These are phyloP conservation scores for Microctenopoma stevenorrisi DNA, from an alignment of 2,797 vertebrate species.

Conservation along the genomic window DNA sequence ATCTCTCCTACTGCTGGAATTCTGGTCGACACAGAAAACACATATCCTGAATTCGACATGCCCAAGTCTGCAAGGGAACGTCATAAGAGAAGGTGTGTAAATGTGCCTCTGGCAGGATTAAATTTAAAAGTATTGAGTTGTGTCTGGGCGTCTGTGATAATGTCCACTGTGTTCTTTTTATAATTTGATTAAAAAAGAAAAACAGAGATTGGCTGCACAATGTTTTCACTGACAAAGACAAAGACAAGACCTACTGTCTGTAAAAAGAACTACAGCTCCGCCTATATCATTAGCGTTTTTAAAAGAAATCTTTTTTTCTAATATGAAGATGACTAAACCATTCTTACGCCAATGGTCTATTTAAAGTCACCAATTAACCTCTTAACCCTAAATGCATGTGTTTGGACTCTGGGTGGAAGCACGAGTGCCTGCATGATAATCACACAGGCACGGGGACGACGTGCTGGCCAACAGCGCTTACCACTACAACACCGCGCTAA, in stretches of 20 bases:
- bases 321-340: neutral
- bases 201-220: conserved; percentile 35
- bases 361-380: no score
- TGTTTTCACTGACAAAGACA: conserved; percentile 67
- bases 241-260: conserved; percentile 44
- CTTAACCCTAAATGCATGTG: no score
- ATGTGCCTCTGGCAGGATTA: conserved; percentile 56
- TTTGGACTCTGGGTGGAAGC: no score
- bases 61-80: conserved; percentile 52
- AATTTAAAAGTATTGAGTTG: conserved; percentile 49
- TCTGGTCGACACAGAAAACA: conserved; percentile 36
- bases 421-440: no score
- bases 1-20: conserved; percentile 40
- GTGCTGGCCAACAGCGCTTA: no score
- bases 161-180: conserved; percentile 35
- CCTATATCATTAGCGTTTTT: conserved; percentile 26
- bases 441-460: no score
- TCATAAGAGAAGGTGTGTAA: conserved; percentile 44
- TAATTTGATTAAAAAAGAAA: conserved; percentile 14
- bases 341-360: no score
- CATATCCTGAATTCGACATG: conserved; percentile 39
- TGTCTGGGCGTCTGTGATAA: conserved; percentile 17
- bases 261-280: conserved; percentile 8
- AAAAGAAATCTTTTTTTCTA: conserved; percentile 1
- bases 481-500: no score